Evolutionary conservation across 2,113 vertebrate species (phyloP).

Genomic region (Gymnogyps californianus): DNA sequence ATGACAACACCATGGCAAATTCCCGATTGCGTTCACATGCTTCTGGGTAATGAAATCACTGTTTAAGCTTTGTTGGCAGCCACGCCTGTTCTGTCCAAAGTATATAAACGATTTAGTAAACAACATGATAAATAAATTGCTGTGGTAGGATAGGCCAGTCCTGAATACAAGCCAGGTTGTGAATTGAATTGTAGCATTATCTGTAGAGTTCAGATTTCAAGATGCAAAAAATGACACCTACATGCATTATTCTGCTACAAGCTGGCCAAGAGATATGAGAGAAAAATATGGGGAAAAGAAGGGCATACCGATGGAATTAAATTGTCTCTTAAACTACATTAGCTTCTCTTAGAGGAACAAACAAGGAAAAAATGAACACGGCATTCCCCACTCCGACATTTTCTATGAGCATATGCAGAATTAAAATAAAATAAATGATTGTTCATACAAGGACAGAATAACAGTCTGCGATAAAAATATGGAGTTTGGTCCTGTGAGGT

Average conservation of each 20-base stretch:
- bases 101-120: not conserved
- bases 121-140: conserved; percentile 21
- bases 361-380: not conserved
- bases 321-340: not conserved
- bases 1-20: not conserved
- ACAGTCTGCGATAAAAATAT: not conserved
- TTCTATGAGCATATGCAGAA: not conserved
- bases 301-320: not conserved
- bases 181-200: not conserved
- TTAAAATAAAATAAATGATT: not conserved
- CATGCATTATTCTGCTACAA: not conserved
- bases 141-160: not conserved
- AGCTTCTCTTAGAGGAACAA: not conserved
- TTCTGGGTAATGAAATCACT: not conserved
- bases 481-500: not conserved
- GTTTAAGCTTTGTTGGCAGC: conserved; percentile 18
- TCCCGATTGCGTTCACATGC: not conserved
- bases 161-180: not conserved
- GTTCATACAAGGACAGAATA: not conserved
- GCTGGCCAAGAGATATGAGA: not conserved
- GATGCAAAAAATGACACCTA: not conserved
- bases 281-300: not conserved
- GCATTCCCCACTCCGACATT: not conserved
- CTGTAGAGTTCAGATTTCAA: not conserved
- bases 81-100: not conserved